These are phyloP conservation scores for Eublepharis macularius DNA, from an alignment of 2,113 vertebrate genomes.

Conservation along the genomic window DNA sequence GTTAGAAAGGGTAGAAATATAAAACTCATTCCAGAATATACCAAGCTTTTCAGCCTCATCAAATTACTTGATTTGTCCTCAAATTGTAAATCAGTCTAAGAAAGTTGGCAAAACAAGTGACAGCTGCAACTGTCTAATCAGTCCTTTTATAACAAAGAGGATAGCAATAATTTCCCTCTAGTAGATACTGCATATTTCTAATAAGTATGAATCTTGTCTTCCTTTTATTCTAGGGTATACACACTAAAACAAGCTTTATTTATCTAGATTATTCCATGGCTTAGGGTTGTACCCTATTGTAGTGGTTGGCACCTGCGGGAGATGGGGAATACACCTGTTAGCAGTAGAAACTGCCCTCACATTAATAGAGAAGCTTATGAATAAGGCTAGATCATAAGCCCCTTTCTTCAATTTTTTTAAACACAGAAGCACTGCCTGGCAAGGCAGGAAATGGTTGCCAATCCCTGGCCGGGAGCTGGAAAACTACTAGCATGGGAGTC, in stretches of 20 bases:
- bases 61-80: not conserved
- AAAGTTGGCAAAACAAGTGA: not conserved
- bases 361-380: too few relatives aligned
- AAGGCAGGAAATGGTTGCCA: too few relatives aligned
- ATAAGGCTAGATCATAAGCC: too few relatives aligned
- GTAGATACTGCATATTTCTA: constrained; percentile 17
- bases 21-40: not conserved
- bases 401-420: too few relatives aligned
- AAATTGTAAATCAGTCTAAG: not conserved
- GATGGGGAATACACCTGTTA: too few relatives aligned
- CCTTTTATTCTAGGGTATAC: not conserved
- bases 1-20: constrained; percentile 6
- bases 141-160: not conserved
- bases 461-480: too few relatives aligned
- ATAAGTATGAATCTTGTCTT: not conserved
- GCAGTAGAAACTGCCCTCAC: too few relatives aligned
- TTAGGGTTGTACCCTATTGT: not conserved
- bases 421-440: too few relatives aligned
- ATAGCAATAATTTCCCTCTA: not conserved
- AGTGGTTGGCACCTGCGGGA: constrained; percentile 5
- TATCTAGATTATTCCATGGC: not conserved
- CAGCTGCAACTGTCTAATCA: not conserved
- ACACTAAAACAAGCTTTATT: not conserved
- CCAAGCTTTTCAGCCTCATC: not conserved
- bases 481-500: too few relatives aligned